Evolutionary conservation across 2,888 invertebrate genomes (phyloP).

Genomic region (Cheiracanthium punctorium): DNA sequence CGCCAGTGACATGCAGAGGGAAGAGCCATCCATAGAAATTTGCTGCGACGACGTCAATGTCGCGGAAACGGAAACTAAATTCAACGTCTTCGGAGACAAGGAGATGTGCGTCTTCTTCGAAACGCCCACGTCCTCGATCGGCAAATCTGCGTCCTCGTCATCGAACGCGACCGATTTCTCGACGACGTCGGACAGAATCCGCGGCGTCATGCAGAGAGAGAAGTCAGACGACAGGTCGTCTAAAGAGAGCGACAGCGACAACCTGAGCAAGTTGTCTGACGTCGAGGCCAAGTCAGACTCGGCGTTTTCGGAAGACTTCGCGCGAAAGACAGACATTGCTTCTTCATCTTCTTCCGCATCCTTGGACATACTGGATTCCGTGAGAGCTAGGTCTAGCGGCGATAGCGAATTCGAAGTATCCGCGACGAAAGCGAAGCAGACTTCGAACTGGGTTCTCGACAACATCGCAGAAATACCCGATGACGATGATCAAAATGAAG

Average conservation of each 20-base stretch:
- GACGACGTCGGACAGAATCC: conserved; percentile 53
- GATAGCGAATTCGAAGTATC: conserved; percentile 24
- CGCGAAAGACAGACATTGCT: conserved; percentile 28
- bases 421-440: conserved; percentile 23
- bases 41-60: conserved; percentile 53
- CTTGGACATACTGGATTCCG: conserved; percentile 45
- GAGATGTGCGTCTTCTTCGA: conserved; percentile 66
- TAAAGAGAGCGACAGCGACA: conserved; percentile 66
- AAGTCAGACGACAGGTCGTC: conserved; percentile 65
- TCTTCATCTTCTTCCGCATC: conserved; percentile 55
- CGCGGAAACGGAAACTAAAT: conserved; percentile 51
- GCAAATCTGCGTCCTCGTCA: conserved; percentile 62
- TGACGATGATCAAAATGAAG: conserved; percentile 35
- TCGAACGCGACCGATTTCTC: conserved; percentile 65
- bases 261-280: conserved; percentile 61
- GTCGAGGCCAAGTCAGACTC: conserved; percentile 52
- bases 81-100: conserved; percentile 56
- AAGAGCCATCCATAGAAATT: conserved; percentile 15
- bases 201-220: conserved; percentile 63
- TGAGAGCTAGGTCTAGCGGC: conserved; percentile 23
- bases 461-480: conserved; percentile 64
- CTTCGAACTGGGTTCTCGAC: conserved; percentile 41
- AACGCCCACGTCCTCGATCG: conserved; percentile 53
- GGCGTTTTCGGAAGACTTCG: conserved; percentile 46
- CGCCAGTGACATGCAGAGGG: background rate